Evolutionary conservation across 2,797 vertebrate genomes (phyloP), one percentile per base, ranked within the genome.

Genomic region (Momotus momota): DNA sequence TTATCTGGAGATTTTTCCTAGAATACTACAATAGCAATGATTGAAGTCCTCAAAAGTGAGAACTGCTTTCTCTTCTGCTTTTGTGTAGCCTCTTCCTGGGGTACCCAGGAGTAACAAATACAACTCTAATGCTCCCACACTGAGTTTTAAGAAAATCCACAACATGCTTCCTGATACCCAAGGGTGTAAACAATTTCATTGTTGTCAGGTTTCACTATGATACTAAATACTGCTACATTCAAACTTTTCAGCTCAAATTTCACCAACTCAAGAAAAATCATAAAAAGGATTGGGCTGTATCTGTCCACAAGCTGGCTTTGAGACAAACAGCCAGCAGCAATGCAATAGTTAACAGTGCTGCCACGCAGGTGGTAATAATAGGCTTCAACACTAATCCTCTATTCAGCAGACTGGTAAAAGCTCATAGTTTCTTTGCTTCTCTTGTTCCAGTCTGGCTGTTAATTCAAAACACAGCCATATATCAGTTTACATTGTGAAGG

Each of bases 401-500:
- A 13, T 18, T 31, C 33, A 92, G 45, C 49, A 83, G 89, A 54
- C 38, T 13, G 65, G 29, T 41, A 49, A 91, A 92, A 96, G 52
- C 57, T 74, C 79, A 27, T 12, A 10, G 61, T 72, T 93, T 81
- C 79, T 78, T 73, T 38, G 10, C 40, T 81, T 81, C 85, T 88
- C 75, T 85, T 78, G 57, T 75, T 93, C 79, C 69, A 90, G 75
- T 46, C 84, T 61, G 75, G n/a, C 72, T 90, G 72, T 38, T 92
- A 88, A 88, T 69, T 88, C 54, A 86, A 88, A 96, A 83, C 46
- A 71, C 2, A 55, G 79, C 8, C 79, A 33, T 55, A 9, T 62
- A 95, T 94, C 91, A 81, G 79, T 83, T 94, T 88, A 69, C 87
- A 60, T 54, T 33, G 52, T 45, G 81, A 90, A 95, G 85, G 87